These are phyloP conservation scores for Cyanoramphus novaezelandiae DNA, from an alignment of 2,113 vertebrate genomes.

Conservation along the genomic window DNA sequence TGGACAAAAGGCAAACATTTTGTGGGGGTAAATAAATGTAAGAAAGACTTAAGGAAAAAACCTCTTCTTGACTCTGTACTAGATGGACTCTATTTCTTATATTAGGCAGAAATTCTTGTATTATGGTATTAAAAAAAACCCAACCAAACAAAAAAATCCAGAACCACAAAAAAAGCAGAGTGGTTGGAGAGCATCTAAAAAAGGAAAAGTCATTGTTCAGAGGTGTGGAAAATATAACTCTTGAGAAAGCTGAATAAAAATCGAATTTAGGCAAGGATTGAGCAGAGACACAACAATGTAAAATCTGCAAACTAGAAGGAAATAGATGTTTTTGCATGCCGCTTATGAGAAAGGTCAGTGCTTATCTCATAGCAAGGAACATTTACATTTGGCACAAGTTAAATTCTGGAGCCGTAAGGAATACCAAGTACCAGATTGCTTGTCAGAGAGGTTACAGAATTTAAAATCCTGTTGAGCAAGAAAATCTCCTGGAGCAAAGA, in stretches of 20 bases:
- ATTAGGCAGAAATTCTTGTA: neutral
- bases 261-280: neutral
- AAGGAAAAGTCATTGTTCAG: neutral
- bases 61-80: neutral
- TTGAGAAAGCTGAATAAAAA: neutral
- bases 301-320: neutral
- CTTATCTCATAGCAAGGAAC: neutral
- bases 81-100: neutral
- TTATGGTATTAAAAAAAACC: neutral
- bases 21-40: neutral
- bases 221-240: neutral
- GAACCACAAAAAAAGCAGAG: neutral
- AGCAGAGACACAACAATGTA: neutral
- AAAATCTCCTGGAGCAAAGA: neutral
- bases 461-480: neutral
- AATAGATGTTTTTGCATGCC: neutral
- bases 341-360: neutral
- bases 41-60: neutral
- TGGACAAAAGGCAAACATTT: neutral
- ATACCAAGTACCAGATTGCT: neutral
- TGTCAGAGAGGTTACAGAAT: neutral
- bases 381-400: neutral
- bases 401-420: neutral
- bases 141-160: neutral
- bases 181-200: neutral